Evolutionary conservation across 2,113 vertebrate genomes (phyloP).

Genomic region (Phyllostomus hastatus): DNA sequence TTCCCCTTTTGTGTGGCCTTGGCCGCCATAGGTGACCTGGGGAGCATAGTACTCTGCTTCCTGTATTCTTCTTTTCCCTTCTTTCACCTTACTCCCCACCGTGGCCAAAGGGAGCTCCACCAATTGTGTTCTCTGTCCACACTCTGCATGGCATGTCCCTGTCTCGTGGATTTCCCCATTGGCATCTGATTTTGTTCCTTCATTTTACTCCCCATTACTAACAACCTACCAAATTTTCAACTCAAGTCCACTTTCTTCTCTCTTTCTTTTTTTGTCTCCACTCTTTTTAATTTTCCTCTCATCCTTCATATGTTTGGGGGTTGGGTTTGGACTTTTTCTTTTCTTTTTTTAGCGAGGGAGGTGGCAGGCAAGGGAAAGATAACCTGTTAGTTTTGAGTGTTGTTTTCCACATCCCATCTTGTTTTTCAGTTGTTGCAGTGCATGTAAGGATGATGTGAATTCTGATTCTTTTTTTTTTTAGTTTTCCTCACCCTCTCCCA

Average conservation of each 20-base stretch:
- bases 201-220: conserved; percentile 78
- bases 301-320: conserved; percentile 78
- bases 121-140: conserved; percentile 82
- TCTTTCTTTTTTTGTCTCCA: not conserved
- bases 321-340: conserved; percentile 79
- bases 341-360: conserved; percentile 62
- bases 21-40: conserved; percentile 88
- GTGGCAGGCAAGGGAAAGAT: conserved; percentile 39
- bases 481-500: conserved; percentile 27
- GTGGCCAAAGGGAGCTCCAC: conserved; percentile 77
- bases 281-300: conserved; percentile 59
- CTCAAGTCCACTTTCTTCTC: conserved; percentile 56
- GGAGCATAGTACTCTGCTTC: conserved; percentile 85
- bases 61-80: conserved; percentile 54
- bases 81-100: conserved; percentile 68
- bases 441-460: conserved; percentile 84
- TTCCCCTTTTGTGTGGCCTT: conserved; percentile 82
- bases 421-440: conserved; percentile 75
- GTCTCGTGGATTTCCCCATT: conserved; percentile 77
- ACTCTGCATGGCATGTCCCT: conserved; percentile 95
- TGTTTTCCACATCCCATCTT: conserved; percentile 1
- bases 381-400: not conserved
- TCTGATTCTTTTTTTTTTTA: conserved; percentile 43
- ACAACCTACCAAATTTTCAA: conserved; percentile 69
- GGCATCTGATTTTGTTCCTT: conserved; percentile 66